phyloP scores from a whole-genome alignment of 2,113 vertebrate genomes.

The Notarius quadriscutis region DNA sequence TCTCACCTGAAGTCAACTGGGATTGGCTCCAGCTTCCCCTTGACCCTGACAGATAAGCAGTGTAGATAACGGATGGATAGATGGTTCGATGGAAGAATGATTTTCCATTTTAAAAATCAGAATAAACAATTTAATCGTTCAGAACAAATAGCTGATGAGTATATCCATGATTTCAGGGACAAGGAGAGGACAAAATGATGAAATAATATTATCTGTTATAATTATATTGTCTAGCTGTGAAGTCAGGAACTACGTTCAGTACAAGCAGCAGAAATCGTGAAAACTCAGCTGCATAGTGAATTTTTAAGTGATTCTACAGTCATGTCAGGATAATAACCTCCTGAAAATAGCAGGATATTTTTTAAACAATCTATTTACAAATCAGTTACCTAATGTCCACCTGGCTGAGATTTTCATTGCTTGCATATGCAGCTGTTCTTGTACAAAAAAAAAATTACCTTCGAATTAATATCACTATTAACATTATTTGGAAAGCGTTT shows the following conservation, averaged over 20 bases:
- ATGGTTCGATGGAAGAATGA: too few species aligned
- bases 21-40: too few species aligned
- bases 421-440: background rate
- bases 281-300: background rate
- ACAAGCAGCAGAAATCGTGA: background rate
- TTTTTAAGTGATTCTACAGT: background rate
- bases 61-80: too few species aligned
- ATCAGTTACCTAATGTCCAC: background rate
- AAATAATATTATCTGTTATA: background rate
- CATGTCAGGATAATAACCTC: background rate
- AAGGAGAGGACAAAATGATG: background rate
- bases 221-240: background rate
- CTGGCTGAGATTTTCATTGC: background rate
- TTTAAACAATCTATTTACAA: background rate
- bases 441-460: background rate
- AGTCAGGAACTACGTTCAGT: background rate
- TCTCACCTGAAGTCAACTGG: too few species aligned
- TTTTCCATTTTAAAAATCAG: background rate
- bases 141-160: background rate
- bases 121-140: background rate
- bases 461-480: background rate
- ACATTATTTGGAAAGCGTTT: background rate
- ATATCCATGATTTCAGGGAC: background rate
- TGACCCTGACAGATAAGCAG: too few species aligned
- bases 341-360: background rate